Evolutionary conservation across 2,113 vertebrate genomes (phyloP).

Genomic region (Pteronura brasiliensis): DNA sequence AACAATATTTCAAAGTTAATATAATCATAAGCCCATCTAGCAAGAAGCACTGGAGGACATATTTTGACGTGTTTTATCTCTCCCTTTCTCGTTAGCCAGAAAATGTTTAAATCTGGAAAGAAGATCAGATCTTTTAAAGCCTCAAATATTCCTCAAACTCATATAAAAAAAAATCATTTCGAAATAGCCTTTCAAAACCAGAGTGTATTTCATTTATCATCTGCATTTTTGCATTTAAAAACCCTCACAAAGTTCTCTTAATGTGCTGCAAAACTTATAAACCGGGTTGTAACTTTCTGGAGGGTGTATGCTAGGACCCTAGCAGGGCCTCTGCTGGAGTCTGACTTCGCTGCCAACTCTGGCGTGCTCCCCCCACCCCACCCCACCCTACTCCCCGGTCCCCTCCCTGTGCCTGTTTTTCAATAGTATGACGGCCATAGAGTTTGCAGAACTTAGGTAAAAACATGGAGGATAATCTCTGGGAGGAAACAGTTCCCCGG

Average conservation of each 20-base stretch:
- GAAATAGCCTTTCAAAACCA: neutral
- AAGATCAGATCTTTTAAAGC: conserved; percentile 44
- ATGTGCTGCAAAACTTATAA: neutral
- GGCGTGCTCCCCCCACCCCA: rapidly evolving
- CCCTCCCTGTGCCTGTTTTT: neutral
- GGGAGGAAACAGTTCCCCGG: neutral
- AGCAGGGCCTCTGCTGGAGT: neutral
- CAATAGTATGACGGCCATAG: neutral
- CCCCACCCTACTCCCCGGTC: rapidly evolving
- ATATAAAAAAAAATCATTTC: neutral
- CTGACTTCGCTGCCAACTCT: neutral
- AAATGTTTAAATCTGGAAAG: conserved; percentile 57
- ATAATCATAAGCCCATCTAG: neutral
- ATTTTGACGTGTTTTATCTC: neutral
- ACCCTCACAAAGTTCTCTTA: neutral
- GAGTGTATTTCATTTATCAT: conserved; percentile 9
- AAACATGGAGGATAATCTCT: neutral
- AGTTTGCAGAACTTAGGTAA: neutral
- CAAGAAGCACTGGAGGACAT: neutral
- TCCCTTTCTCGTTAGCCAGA: conserved; percentile 15
- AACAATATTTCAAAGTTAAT: conserved; percentile 49
- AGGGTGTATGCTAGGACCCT: conserved; percentile 19
- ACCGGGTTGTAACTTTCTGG: conserved; percentile 42
- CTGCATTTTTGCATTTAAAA: conserved; percentile 13
- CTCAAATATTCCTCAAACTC: conserved; percentile 29